These are phyloP conservation scores for Pogonophryne albipinna DNA, from an alignment of 2,797 vertebrate genomes.

Conservation along the genomic window DNA sequence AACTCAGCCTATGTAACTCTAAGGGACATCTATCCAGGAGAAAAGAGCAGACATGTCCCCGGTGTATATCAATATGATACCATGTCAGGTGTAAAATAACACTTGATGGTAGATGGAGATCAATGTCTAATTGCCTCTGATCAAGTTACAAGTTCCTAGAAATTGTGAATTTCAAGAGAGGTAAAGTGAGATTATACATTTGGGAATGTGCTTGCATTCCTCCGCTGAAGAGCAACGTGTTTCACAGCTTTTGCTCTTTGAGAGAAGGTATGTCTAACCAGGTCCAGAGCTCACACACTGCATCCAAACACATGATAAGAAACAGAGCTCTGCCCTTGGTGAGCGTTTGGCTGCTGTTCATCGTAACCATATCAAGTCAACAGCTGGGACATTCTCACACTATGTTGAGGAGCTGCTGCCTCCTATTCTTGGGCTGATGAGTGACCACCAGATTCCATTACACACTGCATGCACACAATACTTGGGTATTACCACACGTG, in stretches of 20 bases:
- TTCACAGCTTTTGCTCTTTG: slow-evolving; percentile 17
- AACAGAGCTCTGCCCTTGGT: slow-evolving; percentile 42
- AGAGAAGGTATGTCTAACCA: slow-evolving; percentile 34
- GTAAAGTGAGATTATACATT: background rate
- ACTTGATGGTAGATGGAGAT: slow-evolving; percentile 43
- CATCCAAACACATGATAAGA: slow-evolving; percentile 66
- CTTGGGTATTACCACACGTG: slow-evolving; percentile 1
- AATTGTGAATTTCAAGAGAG: slow-evolving; percentile 22
- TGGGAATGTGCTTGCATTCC: slow-evolving; percentile 8
- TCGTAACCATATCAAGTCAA: slow-evolving; percentile 79
- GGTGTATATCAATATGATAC: slow-evolving; percentile 43
- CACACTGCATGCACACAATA: slow-evolving; percentile 16
- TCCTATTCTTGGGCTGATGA: slow-evolving; percentile 67
- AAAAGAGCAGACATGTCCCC: slow-evolving; percentile 29
- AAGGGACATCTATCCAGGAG: slow-evolving; percentile 7
- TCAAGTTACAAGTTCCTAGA: slow-evolving; percentile 57
- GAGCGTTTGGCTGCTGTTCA: slow-evolving; percentile 53
- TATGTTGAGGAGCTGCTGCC: slow-evolving; percentile 39
- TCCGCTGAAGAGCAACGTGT: slow-evolving; percentile 2
- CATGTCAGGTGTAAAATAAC: slow-evolving; percentile 62
- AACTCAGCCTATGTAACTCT: background rate
- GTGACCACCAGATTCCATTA: slow-evolving; percentile 60
- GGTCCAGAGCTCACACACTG: slow-evolving; percentile 42
- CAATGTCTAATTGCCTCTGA: slow-evolving; percentile 49
- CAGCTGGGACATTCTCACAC: slow-evolving; percentile 81